Evolutionary conservation across 2,888 invertebrate genomes (phyloP), one percentile per base, ranked within the genome.

Genomic region (Drosophila macrospina): DNA sequence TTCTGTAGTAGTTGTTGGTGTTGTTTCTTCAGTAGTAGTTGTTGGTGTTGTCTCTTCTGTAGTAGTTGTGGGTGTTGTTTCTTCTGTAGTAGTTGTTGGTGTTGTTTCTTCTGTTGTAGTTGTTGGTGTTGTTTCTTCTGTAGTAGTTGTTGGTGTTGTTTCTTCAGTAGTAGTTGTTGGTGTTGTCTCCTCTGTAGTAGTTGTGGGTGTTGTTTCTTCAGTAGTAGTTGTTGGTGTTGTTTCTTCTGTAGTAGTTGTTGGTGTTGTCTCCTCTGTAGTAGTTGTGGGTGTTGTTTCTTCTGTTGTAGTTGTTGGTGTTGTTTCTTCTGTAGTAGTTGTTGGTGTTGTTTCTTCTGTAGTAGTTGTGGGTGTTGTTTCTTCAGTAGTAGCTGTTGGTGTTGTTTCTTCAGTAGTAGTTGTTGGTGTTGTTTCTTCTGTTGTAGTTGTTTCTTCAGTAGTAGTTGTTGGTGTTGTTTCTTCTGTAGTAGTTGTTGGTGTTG

Each of bases 221-320:
- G 51, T 30, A 1, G 51, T 11, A 0, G 51, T 28, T 0, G 51
- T 24, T 3, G 1, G 20, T 20, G 20, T 20, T 20, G 20, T 20
- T 20, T 20, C 34, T 6, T 36, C 34, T 0, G 50, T 15, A 8
- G 39, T 10, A 4, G 20, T 20, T 20, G 20, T 20, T 20, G 20
- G 20, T 20, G 51, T 39, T 11, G 51, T 37, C 0, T 39, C 51
- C n/a, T 37, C 39, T 0, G 51, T 52, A 2, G 51, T 51, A 0
- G 51, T 26, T 6, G 51, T 15, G 10, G 26, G n/a, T 11, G 37
- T 51, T 4, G 51, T 51, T 1, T 11, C 51, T 11, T 24, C 26
- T 0, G 51, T 52, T 1, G 39, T 24, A 20, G 20, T 20, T 20
- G 20, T 20, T 3, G 20, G 20, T 0, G 51, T 28, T 15, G 51